Evolutionary conservation across 2,113 vertebrate species (phyloP).

Genomic region (Proterorhinus semilunaris): DNA sequence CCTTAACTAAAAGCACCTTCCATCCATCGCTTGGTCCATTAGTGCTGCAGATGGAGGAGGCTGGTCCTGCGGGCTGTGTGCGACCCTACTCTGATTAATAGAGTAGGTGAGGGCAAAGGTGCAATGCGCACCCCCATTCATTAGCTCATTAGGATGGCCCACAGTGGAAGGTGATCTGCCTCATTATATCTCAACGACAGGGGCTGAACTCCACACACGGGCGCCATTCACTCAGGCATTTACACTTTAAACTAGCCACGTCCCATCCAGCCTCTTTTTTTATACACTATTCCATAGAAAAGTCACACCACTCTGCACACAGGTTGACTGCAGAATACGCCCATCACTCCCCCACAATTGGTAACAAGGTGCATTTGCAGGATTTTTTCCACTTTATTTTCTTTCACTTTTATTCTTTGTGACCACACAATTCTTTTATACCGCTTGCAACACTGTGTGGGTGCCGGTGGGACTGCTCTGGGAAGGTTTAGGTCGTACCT

Average conservation of each 20-base stretch:
- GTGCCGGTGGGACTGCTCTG: too few relatives aligned
- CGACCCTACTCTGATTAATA: conserved; percentile 78
- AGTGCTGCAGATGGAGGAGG: conserved; percentile 68
- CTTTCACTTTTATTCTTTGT: too few relatives aligned
- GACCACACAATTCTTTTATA: too few relatives aligned
- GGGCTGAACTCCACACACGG: conserved; percentile 55
- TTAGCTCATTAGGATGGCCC: conserved; percentile 78
- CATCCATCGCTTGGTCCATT: conserved; percentile 67
- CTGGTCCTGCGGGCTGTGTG: conserved; percentile 57
- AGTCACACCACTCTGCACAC: conserved; percentile 47
- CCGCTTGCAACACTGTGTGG: too few relatives aligned
- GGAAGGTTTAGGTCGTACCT: too few relatives aligned
- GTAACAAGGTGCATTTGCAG: not conserved
- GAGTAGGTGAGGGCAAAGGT: conserved; percentile 75
- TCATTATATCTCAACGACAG: conserved; percentile 71
- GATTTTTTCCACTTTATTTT: not conserved
- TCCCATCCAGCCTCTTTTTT: conserved; percentile 42
- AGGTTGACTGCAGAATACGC: conserved; percentile 26
- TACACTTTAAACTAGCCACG: conserved; percentile 22
- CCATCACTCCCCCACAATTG: conserved; percentile 11
- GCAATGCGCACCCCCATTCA: conserved; percentile 65
- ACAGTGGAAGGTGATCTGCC: conserved; percentile 74
- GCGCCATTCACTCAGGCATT: conserved; percentile 45
- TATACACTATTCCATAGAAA: conserved; percentile 20
- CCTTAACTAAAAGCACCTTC: conserved; percentile 73